These are phyloP conservation scores for Leptodactylus fuscus DNA, from an alignment of 2,113 vertebrate species.

Conservation along the genomic window DNA sequence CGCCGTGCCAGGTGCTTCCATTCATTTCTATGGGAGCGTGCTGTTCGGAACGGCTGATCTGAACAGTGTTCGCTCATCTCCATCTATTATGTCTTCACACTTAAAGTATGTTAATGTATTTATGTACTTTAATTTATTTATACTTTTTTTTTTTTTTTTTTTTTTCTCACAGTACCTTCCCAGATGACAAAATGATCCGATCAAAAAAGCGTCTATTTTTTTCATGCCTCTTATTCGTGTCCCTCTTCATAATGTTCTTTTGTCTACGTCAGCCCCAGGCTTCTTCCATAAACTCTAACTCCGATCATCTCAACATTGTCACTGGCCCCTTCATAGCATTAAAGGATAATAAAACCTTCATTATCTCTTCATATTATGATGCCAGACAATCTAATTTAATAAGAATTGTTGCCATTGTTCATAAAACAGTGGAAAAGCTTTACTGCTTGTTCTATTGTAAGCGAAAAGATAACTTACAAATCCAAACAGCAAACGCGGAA, in stretches of 20 bases:
- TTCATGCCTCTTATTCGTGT: neutral
- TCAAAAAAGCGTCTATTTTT: neutral
- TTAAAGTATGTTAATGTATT: too few relatives aligned
- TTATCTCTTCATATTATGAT: conserved; percentile 76
- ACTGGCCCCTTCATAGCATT: conserved; percentile 69
- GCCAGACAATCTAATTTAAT: conserved; percentile 66
- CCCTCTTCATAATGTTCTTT: too few relatives aligned
- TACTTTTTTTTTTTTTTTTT: too few relatives aligned
- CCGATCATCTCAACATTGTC: neutral
- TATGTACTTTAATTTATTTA: too few relatives aligned
- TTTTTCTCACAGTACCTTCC: neutral
- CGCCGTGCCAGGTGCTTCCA: too few relatives aligned
- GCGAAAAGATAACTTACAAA: neutral
- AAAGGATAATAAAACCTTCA: conserved; percentile 69
- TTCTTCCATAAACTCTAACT: too few relatives aligned
- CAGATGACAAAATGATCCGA: neutral
- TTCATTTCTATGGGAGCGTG: too few relatives aligned
- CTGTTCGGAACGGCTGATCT: too few relatives aligned
- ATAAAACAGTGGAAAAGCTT: conserved; percentile 68
- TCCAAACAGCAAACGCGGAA: conserved; percentile 61
- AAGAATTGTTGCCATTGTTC: conserved; percentile 76
- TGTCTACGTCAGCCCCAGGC: too few relatives aligned
- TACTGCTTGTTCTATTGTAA: conserved; percentile 75
- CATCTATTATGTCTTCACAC: too few relatives aligned
- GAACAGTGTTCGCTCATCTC: too few relatives aligned